phyloP scores from a whole-genome alignment of 2,797 vertebrate genomes.

The Falco columbarius region DNA sequence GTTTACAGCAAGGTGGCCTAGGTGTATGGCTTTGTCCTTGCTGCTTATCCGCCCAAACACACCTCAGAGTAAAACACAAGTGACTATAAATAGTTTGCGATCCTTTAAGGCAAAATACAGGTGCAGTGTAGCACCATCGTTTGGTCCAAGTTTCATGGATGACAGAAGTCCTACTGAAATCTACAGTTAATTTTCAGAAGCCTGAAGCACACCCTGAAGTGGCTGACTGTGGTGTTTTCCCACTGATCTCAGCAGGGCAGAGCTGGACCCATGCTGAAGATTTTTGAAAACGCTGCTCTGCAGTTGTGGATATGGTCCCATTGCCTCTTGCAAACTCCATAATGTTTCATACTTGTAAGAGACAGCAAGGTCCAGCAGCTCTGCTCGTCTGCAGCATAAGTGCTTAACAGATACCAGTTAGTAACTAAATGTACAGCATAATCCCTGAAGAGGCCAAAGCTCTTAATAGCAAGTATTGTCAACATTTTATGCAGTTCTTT shows the following conservation, averaged over 20 bases:
- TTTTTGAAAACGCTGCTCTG: neutral
- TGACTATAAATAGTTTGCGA: slow-evolving; percentile 14
- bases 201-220: neutral
- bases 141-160: neutral
- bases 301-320: neutral
- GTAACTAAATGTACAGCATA: neutral
- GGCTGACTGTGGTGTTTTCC: neutral
- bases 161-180: neutral
- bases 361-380: neutral
- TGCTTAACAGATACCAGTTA: neutral
- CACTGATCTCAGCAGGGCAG: neutral
- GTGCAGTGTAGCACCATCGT: accelerated
- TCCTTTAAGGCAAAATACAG: neutral
- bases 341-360: neutral
- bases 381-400: neutral
- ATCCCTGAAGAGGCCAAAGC: neutral
- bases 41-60: slow-evolving; percentile 35
- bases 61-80: neutral
- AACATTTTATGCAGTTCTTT: neutral
- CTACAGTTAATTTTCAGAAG: neutral
- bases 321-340: neutral
- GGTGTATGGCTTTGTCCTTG: neutral
- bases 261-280: neutral
- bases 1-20: neutral
- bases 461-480: neutral